Conservation (phyloP, 1,140 invertebrate species). For the Drosophila melanogaster region Release_6_plus_ISO1_MT NT_037436.4:20446001-20446500, state of each 20-base stretch:
- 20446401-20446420: conserved; percentile 22
- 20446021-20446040: conserved; percentile 36
- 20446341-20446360: conserved; percentile 80
- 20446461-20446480: too few species aligned
- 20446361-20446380: conserved; percentile 65
- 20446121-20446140: conserved; percentile 6
- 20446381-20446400: conserved; percentile 66
- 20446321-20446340: conserved; percentile 64
- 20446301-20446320: conserved; percentile 28
- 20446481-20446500: too few species aligned
- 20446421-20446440: background rate
- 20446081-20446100: conserved; percentile 4
- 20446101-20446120: conserved; percentile 19
- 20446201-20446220: conserved; percentile 30
- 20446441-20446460: background rate
- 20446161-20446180: conserved; percentile 14
- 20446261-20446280: conserved; percentile 70
- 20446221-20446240: conserved; percentile 26
- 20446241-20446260: conserved; percentile 41
- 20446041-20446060: conserved; percentile 20
- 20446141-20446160: conserved; percentile 9
- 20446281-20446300: conserved; percentile 73
- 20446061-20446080: conserved; percentile 31
- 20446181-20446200: conserved; percentile 10
- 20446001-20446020: conserved; percentile 65